Evolutionary conservation across 2,113 vertebrate genomes (phyloP), one percentile per base, ranked within the genome.

Genomic region (human (Homo sapiens)): DNA sequence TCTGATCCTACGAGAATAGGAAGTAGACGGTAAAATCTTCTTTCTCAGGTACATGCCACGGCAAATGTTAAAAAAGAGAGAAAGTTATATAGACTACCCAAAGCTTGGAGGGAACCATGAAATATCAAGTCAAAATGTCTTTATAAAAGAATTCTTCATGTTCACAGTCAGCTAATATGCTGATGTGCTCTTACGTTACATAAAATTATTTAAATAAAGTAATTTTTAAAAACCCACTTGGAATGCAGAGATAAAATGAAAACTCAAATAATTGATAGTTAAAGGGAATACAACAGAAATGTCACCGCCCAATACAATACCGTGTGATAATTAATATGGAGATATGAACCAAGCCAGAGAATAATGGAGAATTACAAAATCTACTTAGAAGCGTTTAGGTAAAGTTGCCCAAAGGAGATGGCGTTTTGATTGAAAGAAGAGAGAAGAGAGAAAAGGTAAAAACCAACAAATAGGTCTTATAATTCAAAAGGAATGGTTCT

Each of bases 11-110:
- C 1, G 68, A 80, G 81, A 95, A 80, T 11, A 43, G 50, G 78
- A 79, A 89, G 43, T 32, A 90, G 85, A 89, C 43, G 57, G 45
- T 90, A 59, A 95, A 93, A 61, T 64, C 45, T 55, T 59, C 55
- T 86, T 89, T 64, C 52, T 4, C 38, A 88, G 73, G 16, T 35
- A 50, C 7, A 18, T 61, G 52, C 57, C 38, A 55, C 12, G 61
- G 48, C 11, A 88, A 32, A 64, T 30, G 25, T 61, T 38, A 43
- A 81, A 55, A 88, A 40, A 83, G 9, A 25, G 23, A 55, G 45
- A 52, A 17, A 22, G 17, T 50, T 32, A 13, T 82, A 18, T 22
- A 30, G 59, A 61, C n/a, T 17, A 6, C 22, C 32, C n/a, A 84
- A 55, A 64, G 14, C 61, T 83, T 73, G 52, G 70, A 86, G 86